A percentile compares a stretch with the other conserved stretches of the same genome.
phyloP scores from a whole-genome alignment of 2,888 invertebrate species.

The Willowsia nigromaculata region DNA sequence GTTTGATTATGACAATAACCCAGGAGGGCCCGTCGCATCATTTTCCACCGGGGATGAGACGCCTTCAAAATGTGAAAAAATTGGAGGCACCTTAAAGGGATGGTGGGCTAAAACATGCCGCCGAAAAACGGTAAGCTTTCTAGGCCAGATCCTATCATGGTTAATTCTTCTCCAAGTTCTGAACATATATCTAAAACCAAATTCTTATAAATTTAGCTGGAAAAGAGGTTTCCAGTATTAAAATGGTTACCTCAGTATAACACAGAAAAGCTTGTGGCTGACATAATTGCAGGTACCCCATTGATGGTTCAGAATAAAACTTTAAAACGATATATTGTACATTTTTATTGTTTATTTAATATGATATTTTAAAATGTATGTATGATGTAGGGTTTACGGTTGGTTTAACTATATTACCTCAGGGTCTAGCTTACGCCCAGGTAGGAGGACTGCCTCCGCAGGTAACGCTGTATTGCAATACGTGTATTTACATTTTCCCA shows the following conservation, averaged over 20 bases:
- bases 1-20: conserved; percentile 62
- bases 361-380: not conserved
- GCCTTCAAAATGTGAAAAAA: conserved; percentile 61
- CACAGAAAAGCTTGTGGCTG: conserved; percentile 75
- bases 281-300: conserved; percentile 73
- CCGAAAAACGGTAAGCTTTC: conserved; percentile 74
- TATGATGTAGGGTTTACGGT: conserved; percentile 71
- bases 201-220: conserved; percentile 66
- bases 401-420: conserved; percentile 77
- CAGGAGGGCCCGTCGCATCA: conserved; percentile 41
- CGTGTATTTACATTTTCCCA: not conserved
- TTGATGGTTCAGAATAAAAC: not conserved
- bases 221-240: conserved; percentile 76
- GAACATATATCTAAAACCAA: not conserved
- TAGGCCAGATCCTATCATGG: not conserved
- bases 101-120: conserved; percentile 72
- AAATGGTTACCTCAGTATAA: conserved; percentile 77
- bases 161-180: not conserved
- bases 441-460: conserved; percentile 29
- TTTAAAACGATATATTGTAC: too few species aligned
- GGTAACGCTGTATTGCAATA: not conserved
- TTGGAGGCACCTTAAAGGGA: conserved; percentile 58
- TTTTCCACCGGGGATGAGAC: conserved; percentile 29
- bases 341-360: not conserved
- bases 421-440: conserved; percentile 74